Percentiles rank a stretch among this genome's conserved stretches.
Conservation (phyloP, 2,888 invertebrate genomes). For the Lomographa bimaculata region DNA sequence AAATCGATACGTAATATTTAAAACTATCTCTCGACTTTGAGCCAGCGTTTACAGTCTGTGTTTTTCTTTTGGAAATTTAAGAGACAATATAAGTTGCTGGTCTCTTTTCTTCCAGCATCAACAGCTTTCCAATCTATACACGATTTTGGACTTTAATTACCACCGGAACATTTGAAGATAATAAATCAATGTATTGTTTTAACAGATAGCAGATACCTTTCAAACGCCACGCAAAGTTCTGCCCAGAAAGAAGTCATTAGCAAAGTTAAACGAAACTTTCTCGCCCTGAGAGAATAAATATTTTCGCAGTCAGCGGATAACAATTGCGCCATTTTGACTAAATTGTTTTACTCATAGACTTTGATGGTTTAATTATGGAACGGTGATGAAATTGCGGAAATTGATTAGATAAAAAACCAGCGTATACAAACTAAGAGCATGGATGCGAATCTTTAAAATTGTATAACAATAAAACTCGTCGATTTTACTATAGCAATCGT, state of each 20-base stretch:
- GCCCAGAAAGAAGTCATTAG: conserved; percentile 78
- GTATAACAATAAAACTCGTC: no score
- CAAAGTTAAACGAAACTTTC: conserved; percentile 66
- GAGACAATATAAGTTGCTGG: no score
- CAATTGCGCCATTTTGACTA: conserved; percentile 58
- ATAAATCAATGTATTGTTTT: conserved; percentile 65
- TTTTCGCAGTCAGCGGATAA: conserved; percentile 65
- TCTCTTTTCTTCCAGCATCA: no score
- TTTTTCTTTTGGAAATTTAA: no score
- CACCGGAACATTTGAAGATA: conserved; percentile 50
- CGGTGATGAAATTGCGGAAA: conserved; percentile 7
- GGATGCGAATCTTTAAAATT: no score
- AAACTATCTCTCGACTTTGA: no score
- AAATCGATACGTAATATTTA: no score
- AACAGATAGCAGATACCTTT: conserved; percentile 67
- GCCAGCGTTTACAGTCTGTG: no score
- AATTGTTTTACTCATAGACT: conserved; percentile 52
- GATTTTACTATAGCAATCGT: no score
- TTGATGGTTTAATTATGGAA: conserved; percentile 39
- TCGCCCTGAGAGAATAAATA: conserved; percentile 66
- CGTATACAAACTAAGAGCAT: no score
- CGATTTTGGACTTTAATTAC: conserved; percentile 27
- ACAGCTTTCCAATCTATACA: no score
- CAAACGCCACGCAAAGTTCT: conserved; percentile 62
- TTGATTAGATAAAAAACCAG: no score